Evolutionary conservation across 2,888 invertebrate genomes (phyloP), one percentile per base, ranked within the genome.

Genomic region (Hyposoter dolosus): DNA sequence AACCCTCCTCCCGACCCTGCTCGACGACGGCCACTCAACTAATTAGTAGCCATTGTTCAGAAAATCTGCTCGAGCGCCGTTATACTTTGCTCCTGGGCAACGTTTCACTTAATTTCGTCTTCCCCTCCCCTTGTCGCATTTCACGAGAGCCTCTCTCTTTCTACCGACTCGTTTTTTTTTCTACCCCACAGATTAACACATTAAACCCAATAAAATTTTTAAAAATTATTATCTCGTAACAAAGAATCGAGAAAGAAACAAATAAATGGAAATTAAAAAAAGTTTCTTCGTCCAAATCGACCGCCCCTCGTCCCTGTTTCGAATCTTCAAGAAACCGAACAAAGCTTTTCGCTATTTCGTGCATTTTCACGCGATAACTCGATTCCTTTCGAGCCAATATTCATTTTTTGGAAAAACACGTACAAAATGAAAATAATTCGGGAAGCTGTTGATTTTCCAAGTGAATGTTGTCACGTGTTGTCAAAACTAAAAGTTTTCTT

Each of bases 21-120:
- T 81, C 63, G 15, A 28, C 60, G 69, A 71, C 74, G 66, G 89
- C 91, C 92, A 93, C 93, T 93, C 91, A 89, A 93, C 93, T 93
- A 93, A 93, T 93, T 93, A 93, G 92, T 87, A 86, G 77, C 87
- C 88, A 93, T 93, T 93, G 93, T 93, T 91, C 90, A 83, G 88
- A 90, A 90, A 91, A 92, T 92, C 90, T 82, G 78, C 81, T 78
- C 47, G 83, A 83, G 81, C 74, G n/a, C 76, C 86, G 80, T 78
- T 77, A 77, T 72, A 77, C 72, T 66, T 78, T 66, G 65, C 74
- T 72, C 81, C 65, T 66, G 81, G 65, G 63, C 72, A 75, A 53
- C 83, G 83, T 82, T 83, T 77, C 82, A 82, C 76, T 87, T 80
- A 82, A 85, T 80, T 71, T 50, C 56, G 28, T 28, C 5, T 56